Conservation (phyloP, 1,140 invertebrate species). For the Aradophagus sp. region DNA sequence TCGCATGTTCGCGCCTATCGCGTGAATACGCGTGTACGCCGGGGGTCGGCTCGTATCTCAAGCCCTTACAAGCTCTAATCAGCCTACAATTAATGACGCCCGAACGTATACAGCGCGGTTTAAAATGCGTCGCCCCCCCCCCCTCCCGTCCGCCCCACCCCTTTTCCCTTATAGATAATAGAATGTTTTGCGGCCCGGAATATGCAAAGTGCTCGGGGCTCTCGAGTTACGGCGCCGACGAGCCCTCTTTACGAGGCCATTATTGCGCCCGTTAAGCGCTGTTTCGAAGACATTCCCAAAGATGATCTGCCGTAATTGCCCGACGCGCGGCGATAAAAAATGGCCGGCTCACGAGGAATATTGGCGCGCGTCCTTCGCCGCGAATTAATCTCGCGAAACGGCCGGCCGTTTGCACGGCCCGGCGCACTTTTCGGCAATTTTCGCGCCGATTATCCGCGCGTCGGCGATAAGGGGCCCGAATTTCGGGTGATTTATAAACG, state of each 20-base stretch:
- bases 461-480: too few relatives aligned
- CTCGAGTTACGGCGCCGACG: slow-evolving; percentile 51
- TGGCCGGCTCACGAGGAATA: slow-evolving; percentile 17
- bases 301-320: slow-evolving; percentile 52
- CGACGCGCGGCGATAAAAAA: slow-evolving; percentile 42
- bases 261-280: slow-evolving; percentile 58
- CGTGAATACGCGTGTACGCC: slow-evolving; percentile 46
- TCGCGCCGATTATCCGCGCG: too few relatives aligned
- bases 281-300: slow-evolving; percentile 56
- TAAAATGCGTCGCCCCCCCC: slow-evolving; percentile 51
- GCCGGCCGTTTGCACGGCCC: slow-evolving; percentile 56
- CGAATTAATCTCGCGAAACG: slow-evolving; percentile 11
- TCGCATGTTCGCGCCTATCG: slow-evolving; percentile 49
- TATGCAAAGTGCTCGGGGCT: slow-evolving; percentile 52
- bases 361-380: slow-evolving; percentile 16
- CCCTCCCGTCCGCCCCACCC: too few relatives aligned
- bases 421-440: too few relatives aligned
- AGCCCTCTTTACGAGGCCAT: slow-evolving; percentile 59
- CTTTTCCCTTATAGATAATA: slow-evolving; percentile 59
- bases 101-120: slow-evolving; percentile 38
- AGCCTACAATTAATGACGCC: slow-evolving; percentile 57
- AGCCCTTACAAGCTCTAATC: slow-evolving; percentile 54
- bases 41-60: slow-evolving; percentile 51
- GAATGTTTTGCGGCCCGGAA: slow-evolving; percentile 51
- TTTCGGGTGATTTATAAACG: too few relatives aligned